These are phyloP conservation scores for Orcinus orca DNA, from an alignment of 2,113 vertebrate species.

Conservation along the genomic window DNA sequence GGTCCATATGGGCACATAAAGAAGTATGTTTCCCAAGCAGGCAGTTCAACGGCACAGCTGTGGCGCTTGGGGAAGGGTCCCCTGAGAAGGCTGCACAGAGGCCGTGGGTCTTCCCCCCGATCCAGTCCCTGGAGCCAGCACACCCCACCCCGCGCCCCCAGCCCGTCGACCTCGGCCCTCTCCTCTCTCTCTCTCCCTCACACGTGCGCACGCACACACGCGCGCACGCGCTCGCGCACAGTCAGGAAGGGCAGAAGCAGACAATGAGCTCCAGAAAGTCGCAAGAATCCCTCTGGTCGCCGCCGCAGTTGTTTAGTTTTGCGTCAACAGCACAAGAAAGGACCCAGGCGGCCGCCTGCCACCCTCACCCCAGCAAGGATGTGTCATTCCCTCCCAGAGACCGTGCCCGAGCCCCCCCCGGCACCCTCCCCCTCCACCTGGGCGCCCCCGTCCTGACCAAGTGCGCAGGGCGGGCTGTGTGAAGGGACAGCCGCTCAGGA, in stretches of 20 bases:
- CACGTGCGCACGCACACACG: fast-evolving
- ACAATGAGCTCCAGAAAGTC: background rate
- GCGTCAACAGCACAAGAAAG: background rate
- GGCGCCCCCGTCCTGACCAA: background rate
- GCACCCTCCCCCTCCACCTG: background rate
- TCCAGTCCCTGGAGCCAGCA: background rate
- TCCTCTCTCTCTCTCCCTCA: background rate
- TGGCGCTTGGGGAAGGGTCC: background rate
- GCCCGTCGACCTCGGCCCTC: background rate
- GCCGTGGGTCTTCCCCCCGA: background rate
- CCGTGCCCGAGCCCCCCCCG: fast-evolving
- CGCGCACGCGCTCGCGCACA: fast-evolving
- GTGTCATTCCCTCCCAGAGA: background rate
- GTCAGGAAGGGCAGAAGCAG: background rate
- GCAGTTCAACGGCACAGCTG: slow-evolving; percentile 79
- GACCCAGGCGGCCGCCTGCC: background rate
- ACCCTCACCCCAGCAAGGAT: background rate
- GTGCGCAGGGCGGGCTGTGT: background rate
- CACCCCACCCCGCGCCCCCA: background rate
- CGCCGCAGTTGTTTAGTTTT: slow-evolving; percentile 12
- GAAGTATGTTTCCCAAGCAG: slow-evolving; percentile 99
- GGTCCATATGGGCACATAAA: slow-evolving; percentile 99
- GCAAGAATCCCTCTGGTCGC: background rate
- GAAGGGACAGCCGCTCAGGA: background rate
- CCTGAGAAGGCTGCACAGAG: too few relatives aligned